Evolutionary conservation across 2,113 vertebrate genomes (phyloP), one percentile per base, ranked within the genome.

Genomic region (Triplophysa siluroides): DNA sequence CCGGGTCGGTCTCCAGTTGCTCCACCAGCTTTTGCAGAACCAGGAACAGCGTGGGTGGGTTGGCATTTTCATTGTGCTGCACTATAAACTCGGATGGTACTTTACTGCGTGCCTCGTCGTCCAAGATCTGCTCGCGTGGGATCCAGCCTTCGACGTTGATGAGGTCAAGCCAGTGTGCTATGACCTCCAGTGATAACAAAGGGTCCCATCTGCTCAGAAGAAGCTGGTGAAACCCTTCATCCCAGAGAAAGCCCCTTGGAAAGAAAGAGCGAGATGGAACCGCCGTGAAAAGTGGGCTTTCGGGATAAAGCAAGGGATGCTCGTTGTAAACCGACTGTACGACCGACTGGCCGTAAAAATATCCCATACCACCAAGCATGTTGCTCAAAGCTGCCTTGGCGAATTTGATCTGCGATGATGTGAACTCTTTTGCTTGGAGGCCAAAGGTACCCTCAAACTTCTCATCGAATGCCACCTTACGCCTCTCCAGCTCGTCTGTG

Each of bases 241-340:
- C 97, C 97, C 97, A 99, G 11, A 99, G 95, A 85, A 99, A 98
- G 11, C 97, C 97, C 0, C 97, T 91, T 0, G 97, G 97, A 78
- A 98, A 99, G 87, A 98, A 99, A 10, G 97, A 99, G 26, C 97
- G 94, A 0, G 97, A 99, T 0, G 97, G 97, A 12, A 98, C 96
- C 0, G 94, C 96, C 0, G 97, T 98, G 86, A 95, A 96, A 54
- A 99, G 91, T 1, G 90, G 43, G 0, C 92, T 78, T 79, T 92
- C 87, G 0, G 94, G 85, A 67, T 90, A 95, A 0, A 90, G 83
- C 23, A 93, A 85, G 0, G 93, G 94, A 54, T 78, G 90, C 23
- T 95, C 93, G 0, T 87, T 91, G 81, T 58, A 90, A 33, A 77
- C 87, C 0, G 92, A 94, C 87, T 89, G 96, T 21, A 99, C 94